These are phyloP conservation scores for Harlomillsia oculata DNA, from an alignment of 1,140 invertebrate genomes.

Conservation along the genomic window DNA sequence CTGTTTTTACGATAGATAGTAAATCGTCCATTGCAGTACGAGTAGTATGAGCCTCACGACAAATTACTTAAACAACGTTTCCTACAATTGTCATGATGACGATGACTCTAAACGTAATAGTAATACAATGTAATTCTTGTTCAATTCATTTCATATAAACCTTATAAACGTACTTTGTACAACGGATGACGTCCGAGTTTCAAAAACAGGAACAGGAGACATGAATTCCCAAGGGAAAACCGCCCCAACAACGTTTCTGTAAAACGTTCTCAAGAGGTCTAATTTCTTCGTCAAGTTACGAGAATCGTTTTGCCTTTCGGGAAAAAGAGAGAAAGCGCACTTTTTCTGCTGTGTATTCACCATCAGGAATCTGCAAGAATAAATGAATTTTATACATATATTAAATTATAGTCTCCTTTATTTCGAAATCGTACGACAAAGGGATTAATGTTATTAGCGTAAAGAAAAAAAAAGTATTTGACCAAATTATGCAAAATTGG, in stretches of 20 bases:
- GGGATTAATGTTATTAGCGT: background rate
- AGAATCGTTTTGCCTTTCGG: slow-evolving; percentile 42
- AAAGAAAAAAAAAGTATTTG: background rate
- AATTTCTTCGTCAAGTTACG: slow-evolving; percentile 50
- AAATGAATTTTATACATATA: background rate
- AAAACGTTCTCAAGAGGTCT: slow-evolving; percentile 62
- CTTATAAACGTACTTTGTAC: background rate
- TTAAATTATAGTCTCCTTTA: background rate
- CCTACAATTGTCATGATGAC: too few relatives aligned
- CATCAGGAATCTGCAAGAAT: slow-evolving; percentile 53
- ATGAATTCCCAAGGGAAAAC: slow-evolving; percentile 16
- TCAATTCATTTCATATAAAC: too few relatives aligned
- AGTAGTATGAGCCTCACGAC: too few relatives aligned
- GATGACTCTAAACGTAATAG: too few relatives aligned
- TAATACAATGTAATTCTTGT: too few relatives aligned
- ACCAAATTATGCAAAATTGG: background rate
- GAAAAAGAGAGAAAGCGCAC: slow-evolving; percentile 55
- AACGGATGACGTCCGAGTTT: background rate
- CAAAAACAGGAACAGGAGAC: background rate
- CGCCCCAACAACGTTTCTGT: slow-evolving; percentile 41
- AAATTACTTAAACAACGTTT: too few relatives aligned
- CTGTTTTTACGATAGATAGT: too few relatives aligned
- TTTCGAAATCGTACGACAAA: background rate
- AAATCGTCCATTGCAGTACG: too few relatives aligned
- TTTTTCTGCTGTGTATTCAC: slow-evolving; percentile 51